phyloP scores from a whole-genome alignment of 2,888 invertebrate genomes.

The Spodoptera exigua region DNA sequence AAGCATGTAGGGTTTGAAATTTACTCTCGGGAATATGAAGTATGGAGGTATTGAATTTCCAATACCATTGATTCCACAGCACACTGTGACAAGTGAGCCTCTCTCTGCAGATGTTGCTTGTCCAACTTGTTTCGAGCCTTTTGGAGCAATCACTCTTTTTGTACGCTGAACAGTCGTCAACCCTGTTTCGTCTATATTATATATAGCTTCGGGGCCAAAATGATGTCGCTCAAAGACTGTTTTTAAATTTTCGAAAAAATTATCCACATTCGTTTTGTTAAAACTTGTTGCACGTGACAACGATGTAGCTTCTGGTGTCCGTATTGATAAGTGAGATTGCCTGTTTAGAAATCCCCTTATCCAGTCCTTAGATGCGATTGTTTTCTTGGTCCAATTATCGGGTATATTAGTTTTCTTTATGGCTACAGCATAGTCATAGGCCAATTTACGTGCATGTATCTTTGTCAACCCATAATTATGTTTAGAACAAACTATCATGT shows the following conservation, averaged over 20 bases:
- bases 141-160: constrained; percentile 1
- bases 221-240: not conserved
- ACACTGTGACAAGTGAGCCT: constrained; percentile 3
- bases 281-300: not conserved
- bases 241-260: constrained; percentile 4
- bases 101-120: constrained; percentile 7
- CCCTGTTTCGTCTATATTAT: constrained; percentile 6
- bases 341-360: constrained; percentile 1
- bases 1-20: constrained; percentile 1
- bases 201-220: not conserved
- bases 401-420: constrained; percentile 28
- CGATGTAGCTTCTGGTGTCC: constrained; percentile 5
- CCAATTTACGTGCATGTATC: constrained; percentile 53
- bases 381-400: not conserved
- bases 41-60: not conserved
- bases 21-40: constrained; percentile 1
- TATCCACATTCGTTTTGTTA: not conserved
- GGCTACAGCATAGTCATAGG: constrained; percentile 55
- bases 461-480: constrained; percentile 55
- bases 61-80: constrained; percentile 2
- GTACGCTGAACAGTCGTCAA: constrained; percentile 1
- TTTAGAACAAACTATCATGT: constrained; percentile 46
- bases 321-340: not conserved
- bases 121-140: constrained; percentile 3
- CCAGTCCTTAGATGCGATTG: constrained; percentile 1